Evolutionary conservation across 2,797 vertebrate genomes (phyloP), one percentile per base, ranked within the genome.

Genomic region (Hoplostethus mediterraneus): DNA sequence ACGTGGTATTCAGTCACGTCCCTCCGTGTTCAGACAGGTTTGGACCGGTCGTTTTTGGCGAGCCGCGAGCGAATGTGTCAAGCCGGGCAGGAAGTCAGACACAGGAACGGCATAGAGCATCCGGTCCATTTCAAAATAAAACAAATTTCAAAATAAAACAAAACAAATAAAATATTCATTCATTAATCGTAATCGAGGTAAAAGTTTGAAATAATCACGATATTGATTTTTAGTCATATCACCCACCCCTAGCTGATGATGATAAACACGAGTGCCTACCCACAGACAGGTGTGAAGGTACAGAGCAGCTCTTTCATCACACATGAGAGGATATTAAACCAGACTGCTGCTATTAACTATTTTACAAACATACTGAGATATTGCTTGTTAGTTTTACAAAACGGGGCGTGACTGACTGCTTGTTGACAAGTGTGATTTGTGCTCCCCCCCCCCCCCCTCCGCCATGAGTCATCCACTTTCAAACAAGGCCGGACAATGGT

Each of bases 311-410:
- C 11, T n/a, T 64, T 17, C 33, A 28, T 67, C 36, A 53, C n/a
- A 63, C 28, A 65, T 30, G 30, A 68, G 63, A 63, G 16, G 45
- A 36, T 42, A 67, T 75, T 59, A 72, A 52, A 51, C 28, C 17
- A 60, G 45, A 21, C 55, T 11, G 31, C 21, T 51, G 13, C 8
- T 14, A 31, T 70, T 21, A 57, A 17, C 1, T 11, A 40, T 59
- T 70, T 67, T 49, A 63, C 30, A 59, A 79, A 63, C 28, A 67
- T 48, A 48, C 56, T 66, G 42, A 82, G 72, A 84, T 77, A 56
- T 45, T n/a, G 49, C 40, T 21, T 28, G 55, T 38, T 12, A 6
- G n/a, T 71, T 62, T 77, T 25, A 70, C 2, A 36, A 67, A 76
- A 68, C 3, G 5, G 33, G 36, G 54, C 28, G 16, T 56, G 28